Evolutionary conservation across 2,113 vertebrate genomes (phyloP).

Genomic region (Ammodytes marinus): DNA sequence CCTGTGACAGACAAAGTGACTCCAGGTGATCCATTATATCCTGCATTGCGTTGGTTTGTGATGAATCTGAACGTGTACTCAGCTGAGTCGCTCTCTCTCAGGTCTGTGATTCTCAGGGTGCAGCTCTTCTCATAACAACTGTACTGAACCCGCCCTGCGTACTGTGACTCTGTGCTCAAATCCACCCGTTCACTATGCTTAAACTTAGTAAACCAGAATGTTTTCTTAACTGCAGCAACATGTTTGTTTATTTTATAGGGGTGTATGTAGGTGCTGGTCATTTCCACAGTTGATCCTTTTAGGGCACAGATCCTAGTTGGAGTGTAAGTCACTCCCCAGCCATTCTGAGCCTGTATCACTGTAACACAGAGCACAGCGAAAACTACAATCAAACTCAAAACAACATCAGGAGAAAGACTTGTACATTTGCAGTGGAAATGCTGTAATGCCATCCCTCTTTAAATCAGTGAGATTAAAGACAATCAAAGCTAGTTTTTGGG

Average conservation of each 20-base stretch:
- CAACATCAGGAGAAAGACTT: not conserved
- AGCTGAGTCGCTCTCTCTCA: conserved; percentile 42
- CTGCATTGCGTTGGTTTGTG: not conserved
- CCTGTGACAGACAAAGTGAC: conserved; percentile 41
- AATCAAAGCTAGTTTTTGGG: too few relatives aligned
- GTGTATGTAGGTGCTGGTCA: not conserved
- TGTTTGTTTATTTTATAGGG: not conserved
- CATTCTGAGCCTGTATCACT: not conserved
- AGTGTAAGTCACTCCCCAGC: conserved; percentile 2
- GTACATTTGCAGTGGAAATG: not conserved
- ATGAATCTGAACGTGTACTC: conserved; percentile 27
- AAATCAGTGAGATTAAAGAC: not conserved
- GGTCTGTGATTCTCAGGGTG: conserved; percentile 29
- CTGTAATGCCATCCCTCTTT: not conserved
- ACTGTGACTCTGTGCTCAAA: not conserved
- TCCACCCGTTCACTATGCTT: rapidly evolving
- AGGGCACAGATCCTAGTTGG: not conserved
- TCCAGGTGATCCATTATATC: not conserved
- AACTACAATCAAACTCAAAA: not conserved
- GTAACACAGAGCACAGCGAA: conserved; percentile 11
- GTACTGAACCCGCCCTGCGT: conserved; percentile 2
- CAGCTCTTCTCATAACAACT: rapidly evolving
- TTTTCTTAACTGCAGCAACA: rapidly evolving
- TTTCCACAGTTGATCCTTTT: not conserved
- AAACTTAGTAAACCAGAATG: not conserved